These are phyloP conservation scores for Xylota segnis DNA, from an alignment of 2,888 invertebrate species.

Conservation along the genomic window DNA sequence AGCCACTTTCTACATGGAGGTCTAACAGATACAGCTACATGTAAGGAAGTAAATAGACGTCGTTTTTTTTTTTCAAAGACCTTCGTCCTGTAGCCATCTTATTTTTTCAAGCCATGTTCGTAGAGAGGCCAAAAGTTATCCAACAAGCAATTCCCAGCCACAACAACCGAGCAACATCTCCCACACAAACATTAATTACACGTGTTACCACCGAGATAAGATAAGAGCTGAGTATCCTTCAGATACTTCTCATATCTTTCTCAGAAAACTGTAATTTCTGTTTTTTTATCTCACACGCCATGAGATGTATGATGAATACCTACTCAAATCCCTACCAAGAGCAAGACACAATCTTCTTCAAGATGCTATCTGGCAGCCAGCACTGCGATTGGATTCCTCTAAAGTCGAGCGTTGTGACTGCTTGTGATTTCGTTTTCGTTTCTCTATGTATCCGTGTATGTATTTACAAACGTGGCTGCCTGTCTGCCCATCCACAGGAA, in stretches of 20 bases:
- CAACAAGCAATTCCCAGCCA: not conserved
- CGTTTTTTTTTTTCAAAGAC: not conserved
- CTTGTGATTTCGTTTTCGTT: not conserved
- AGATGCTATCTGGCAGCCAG: constrained; percentile 28
- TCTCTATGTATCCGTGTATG: constrained; percentile 34
- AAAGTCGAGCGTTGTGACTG: constrained; percentile 22
- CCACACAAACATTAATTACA: constrained; percentile 15
- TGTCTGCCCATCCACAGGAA: constrained; percentile 47
- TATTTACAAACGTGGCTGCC: constrained; percentile 19
- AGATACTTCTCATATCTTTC: constrained; percentile 25
- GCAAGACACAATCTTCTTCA: constrained; percentile 10
- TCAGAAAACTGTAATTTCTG: constrained; percentile 8
- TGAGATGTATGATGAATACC: constrained; percentile 15
- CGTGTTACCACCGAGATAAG: constrained; percentile 34
- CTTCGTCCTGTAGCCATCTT: not conserved
- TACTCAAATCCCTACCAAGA: not conserved
- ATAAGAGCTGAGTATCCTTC: constrained; percentile 50
- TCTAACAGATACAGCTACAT: no score
- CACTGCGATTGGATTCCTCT: constrained; percentile 21
- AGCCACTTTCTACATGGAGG: no score
- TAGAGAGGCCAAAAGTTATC: not conserved
- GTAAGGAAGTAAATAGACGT: no score
- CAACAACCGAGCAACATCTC: constrained; percentile 8
- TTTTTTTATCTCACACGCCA: constrained; percentile 5
- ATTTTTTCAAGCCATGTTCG: not conserved